Evolutionary conservation across 1,140 invertebrate genomes (phyloP), one percentile per base, ranked within the genome.

Genomic region (Nephila pilipes): DNA sequence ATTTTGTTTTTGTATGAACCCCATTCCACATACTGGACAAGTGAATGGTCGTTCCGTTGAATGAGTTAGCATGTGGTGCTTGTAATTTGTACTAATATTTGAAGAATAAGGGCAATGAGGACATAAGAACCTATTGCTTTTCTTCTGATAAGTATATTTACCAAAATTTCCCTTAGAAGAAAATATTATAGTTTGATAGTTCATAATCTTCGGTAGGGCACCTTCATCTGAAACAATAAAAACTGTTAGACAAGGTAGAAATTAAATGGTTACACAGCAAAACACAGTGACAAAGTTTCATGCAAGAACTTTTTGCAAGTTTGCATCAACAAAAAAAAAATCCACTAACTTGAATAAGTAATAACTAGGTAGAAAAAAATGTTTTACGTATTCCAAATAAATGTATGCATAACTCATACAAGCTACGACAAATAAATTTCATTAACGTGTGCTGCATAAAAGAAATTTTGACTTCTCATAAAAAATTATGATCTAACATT

Each of bases 61-160:
- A 83, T 93, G 91, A n/a, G 91, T 93, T 22, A 93, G 8, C 85
- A 93, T 87, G 38, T 93, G 91, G 38, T 93, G n/a, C 69, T 87
- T 93, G 65, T 29, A 93, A 87, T 93, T 93, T 80, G 91, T 93
- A 93, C 91, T 93, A 20, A 93, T 93, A 29, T 93, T 93, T 79
- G 91, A 87, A 36, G 91, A 87, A 87, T 93, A 93, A 63, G 91
- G 85, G 38, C 91, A 93, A 20, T 93, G 91, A 38, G 91, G 91
- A 29, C 91, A 93, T 16, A 6, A 38, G 65, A 93, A 93, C 32
- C 63, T 87, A 22, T 85, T 58, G 10, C 63, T 38, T 29, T 87
- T 69, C 65, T 79, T 93, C 55, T 22, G n/a, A 20, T 25, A 38
- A 75, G 29, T 32, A 32, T 75, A 32, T 29, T 32, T 36, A 75